Evolutionary conservation across 37 sponge, comb jelly and placozoan genomes (phyloP).

Genomic region (Ephydatia muelleri): DNA sequence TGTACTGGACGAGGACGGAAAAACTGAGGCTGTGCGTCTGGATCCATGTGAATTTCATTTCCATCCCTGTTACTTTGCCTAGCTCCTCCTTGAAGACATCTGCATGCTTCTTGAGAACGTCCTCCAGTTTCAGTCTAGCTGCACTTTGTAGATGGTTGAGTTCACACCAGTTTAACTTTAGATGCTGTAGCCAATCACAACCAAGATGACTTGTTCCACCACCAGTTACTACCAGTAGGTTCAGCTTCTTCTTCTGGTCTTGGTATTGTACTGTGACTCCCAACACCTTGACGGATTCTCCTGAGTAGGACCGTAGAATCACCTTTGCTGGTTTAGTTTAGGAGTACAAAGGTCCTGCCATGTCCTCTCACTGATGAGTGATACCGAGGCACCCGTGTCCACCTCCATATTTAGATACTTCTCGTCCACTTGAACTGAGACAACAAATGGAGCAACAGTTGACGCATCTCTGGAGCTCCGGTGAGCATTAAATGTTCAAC

Average conservation of each 20-base stretch:
- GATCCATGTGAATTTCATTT: constrained; percentile 31
- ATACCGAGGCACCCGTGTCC: constrained; percentile 55
- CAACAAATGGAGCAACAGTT: neutral
- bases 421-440: neutral
- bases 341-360: neutral
- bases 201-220: neutral
- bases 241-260: constrained; percentile 25
- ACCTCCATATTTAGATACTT: constrained; percentile 38
- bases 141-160: neutral
- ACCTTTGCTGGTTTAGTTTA: neutral
- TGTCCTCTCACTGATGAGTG: constrained; percentile 19
- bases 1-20: constrained; percentile 52
- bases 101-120: constrained; percentile 20
- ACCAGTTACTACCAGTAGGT: constrained; percentile 4
- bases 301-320: constrained; percentile 37
- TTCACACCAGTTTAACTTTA: constrained; percentile 4
- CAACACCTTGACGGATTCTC: constrained; percentile 27
- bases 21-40: constrained; percentile 34
- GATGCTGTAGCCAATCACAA: neutral
- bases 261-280: constrained; percentile 28
- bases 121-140: neutral
- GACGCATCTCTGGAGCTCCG: constrained; percentile 1
- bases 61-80: constrained; percentile 20
- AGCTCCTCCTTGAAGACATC: constrained; percentile 40
- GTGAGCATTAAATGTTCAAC: constrained; percentile 3